Conservation (phyloP, 2,888 invertebrate genomes). For the Lithophane socia region DNA sequence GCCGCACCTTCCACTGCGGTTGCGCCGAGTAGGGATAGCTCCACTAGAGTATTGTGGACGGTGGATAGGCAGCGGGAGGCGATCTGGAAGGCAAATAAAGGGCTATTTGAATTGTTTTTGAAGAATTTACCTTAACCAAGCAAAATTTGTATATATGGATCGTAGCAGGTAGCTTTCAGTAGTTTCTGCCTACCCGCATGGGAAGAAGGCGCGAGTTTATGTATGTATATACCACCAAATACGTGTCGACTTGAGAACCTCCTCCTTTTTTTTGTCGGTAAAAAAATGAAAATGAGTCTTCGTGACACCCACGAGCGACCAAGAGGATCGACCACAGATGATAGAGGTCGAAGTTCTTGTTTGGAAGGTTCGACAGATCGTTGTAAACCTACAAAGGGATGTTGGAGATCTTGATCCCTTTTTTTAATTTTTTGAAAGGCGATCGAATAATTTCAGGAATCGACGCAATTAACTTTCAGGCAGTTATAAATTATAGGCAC, state of each 20-base stretch:
- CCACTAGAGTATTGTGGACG: conserved; percentile 96
- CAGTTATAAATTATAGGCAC: too few species aligned
- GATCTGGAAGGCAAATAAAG: conserved; percentile 87
- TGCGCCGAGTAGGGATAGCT: conserved; percentile 95
- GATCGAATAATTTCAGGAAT: too few species aligned
- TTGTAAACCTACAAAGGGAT: neutral
- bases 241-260: too few species aligned
- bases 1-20: conserved; percentile 95
- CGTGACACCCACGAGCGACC: too few species aligned
- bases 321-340: too few species aligned
- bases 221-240: too few species aligned
- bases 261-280: too few species aligned
- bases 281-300: neutral
- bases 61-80: conserved; percentile 97
- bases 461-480: neutral
- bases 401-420: neutral
- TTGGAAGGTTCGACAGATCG: neutral
- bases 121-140: neutral
- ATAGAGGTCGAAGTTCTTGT: neutral
- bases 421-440: neutral
- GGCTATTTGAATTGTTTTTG: neutral
- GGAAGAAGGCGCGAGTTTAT: neutral
- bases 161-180: neutral
- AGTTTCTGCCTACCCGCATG: neutral
- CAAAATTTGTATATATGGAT: neutral